These are phyloP conservation scores for Lochmaea capreae DNA, from an alignment of 2,888 invertebrate species.

Conservation along the genomic window DNA sequence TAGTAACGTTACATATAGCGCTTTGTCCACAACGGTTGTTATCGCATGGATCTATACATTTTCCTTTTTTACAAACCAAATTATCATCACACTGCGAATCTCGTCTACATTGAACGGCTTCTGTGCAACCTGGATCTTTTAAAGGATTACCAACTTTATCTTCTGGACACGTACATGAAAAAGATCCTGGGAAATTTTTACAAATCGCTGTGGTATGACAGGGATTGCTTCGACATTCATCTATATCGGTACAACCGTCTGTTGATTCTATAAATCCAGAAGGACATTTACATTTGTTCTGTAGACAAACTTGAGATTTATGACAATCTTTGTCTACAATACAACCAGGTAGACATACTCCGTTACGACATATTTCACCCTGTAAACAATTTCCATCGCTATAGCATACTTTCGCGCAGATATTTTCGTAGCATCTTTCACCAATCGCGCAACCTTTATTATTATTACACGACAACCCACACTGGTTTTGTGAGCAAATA, in stretches of 20 bases:
- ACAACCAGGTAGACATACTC: constrained; percentile 87
- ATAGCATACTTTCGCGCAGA: constrained; percentile 88
- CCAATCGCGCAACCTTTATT: constrained; percentile 83
- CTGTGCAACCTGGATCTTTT: constrained; percentile 79
- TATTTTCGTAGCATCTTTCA: constrained; percentile 82
- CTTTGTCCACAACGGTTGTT: constrained; percentile 79
- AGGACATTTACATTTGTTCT: constrained; percentile 80
- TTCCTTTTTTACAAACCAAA: constrained; percentile 79
- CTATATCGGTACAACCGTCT: constrained; percentile 82
- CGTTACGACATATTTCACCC: constrained; percentile 86
- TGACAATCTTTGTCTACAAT: constrained; percentile 84
- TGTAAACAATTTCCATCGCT: constrained; percentile 90
- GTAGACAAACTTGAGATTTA: constrained; percentile 80
- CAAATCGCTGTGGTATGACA: constrained; percentile 87
- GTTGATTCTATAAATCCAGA: constrained; percentile 80
- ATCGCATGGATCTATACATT: constrained; percentile 86
- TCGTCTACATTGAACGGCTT: constrained; percentile 80
- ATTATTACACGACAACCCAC: constrained; percentile 82
- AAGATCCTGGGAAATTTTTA: constrained; percentile 83
- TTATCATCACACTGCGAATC: constrained; percentile 81
- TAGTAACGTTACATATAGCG: constrained; percentile 79
- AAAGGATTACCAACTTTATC: constrained; percentile 82
- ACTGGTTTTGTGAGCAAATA: constrained; percentile 81
- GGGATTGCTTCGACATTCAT: constrained; percentile 83
- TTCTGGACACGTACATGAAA: constrained; percentile 81